A percentile compares a stretch with the other conserved stretches of the same genome.
Evolutionary conservation across 2,113 vertebrate genomes (phyloP).

Genomic region (Callionymus lyra): DNA sequence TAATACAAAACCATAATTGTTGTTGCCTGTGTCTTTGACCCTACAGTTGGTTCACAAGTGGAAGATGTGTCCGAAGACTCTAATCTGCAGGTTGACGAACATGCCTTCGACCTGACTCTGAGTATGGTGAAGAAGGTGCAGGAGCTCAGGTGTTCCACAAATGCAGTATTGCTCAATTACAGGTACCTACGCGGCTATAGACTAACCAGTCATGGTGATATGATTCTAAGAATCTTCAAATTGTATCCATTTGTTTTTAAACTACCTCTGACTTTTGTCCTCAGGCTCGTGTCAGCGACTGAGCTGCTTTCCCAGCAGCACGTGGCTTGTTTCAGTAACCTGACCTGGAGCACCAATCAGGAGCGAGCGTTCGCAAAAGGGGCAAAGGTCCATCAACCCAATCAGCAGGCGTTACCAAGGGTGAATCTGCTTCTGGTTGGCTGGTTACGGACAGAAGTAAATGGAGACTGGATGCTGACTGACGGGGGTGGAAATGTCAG

Average conservation of each 20-base stretch:
- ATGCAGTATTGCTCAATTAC: conserved; percentile 50
- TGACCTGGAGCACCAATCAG: conserved; percentile 71
- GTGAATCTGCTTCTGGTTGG: conserved; percentile 75
- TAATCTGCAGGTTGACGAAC: conserved; percentile 1
- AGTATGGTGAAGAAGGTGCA: conserved; percentile 23
- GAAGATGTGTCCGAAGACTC: no score
- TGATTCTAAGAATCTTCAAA: not conserved
- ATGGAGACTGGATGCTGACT: conserved; percentile 59
- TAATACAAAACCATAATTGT: not conserved
- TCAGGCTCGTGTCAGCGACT: conserved; percentile 64
- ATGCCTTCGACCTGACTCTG: conserved; percentile 9
- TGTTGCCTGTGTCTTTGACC: not conserved
- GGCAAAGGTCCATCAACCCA: conserved; percentile 41
- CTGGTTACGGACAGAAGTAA: conserved; percentile 51
- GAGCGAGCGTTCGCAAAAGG: conserved; percentile 65
- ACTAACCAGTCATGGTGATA: no score
- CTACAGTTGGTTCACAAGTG: no score
- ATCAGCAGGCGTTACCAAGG: conserved; percentile 47
- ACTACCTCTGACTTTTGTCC: not conserved
- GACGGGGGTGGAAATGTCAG: conserved; percentile 65
- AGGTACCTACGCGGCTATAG: conserved; percentile 22
- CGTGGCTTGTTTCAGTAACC: conserved; percentile 69
- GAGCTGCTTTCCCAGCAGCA: conserved; percentile 66
- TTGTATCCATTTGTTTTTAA: no score
- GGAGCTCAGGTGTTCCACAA: conserved; percentile 4